Conservation (phyloP, 2,888 invertebrate species). For the Silvanus unidentatus region DNA sequence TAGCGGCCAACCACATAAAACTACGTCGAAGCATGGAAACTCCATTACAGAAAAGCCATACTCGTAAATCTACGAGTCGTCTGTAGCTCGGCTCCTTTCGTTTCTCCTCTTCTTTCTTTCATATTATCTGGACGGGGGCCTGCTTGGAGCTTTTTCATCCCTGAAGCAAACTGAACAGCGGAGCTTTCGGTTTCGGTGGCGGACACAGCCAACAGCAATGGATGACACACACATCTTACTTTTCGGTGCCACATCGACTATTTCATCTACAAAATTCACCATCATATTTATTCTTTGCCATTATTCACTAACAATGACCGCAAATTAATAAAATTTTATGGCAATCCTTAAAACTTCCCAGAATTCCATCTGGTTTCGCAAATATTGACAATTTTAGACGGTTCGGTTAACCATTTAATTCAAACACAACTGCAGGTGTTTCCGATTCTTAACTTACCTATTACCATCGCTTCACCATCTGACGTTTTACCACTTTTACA, state of each 20-base stretch:
- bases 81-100: slow-evolving; percentile 25
- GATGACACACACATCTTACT: background rate
- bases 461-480: background rate
- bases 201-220: no score
- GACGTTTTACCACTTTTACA: slow-evolving; percentile 1
- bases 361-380: slow-evolving; percentile 9
- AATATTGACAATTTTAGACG: slow-evolving; percentile 4
- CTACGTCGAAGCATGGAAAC: slow-evolving; percentile 46
- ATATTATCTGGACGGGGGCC: background rate
- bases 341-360: slow-evolving; percentile 8
- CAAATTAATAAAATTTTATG: slow-evolving; percentile 9
- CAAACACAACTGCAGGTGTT: background rate
- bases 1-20: slow-evolving; percentile 44
- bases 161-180: background rate
- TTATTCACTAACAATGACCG: background rate
- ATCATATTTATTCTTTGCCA: background rate
- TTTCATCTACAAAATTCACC: background rate
- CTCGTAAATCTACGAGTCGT: slow-evolving; percentile 42
- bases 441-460: background rate
- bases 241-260: background rate
- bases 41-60: slow-evolving; percentile 46
- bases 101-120: slow-evolving; percentile 8
- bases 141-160: background rate
- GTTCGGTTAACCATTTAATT: background rate
- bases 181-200: no score